These are phyloP conservation scores for Drosophila tani DNA, from an alignment of 1,140 invertebrate genomes.

Conservation along the genomic window DNA sequence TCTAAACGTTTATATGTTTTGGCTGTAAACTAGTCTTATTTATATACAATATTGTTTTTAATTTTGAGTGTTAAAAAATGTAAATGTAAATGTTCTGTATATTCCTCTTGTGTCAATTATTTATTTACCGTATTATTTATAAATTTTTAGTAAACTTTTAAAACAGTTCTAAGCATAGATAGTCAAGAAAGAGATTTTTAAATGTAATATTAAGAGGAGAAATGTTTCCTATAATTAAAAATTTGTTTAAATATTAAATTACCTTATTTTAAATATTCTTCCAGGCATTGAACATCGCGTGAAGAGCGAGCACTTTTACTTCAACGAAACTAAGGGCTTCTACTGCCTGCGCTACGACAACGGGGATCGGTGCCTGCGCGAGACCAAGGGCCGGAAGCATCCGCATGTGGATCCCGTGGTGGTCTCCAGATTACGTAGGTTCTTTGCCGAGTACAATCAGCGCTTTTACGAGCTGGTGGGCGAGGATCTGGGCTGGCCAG, in stretches of 20 bases:
- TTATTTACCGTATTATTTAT: too few relatives aligned
- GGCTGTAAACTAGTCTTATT: too few relatives aligned
- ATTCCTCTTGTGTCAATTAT: too few relatives aligned
- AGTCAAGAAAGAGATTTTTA: not conserved
- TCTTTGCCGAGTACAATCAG: slow-evolving; percentile 98
- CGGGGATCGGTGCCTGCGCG: slow-evolving; percentile 94
- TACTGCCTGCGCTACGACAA: slow-evolving; percentile 96
- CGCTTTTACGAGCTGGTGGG: slow-evolving; percentile 97
- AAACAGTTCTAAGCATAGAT: too few relatives aligned
- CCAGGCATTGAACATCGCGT: slow-evolving; percentile 87
- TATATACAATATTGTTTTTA: too few relatives aligned
- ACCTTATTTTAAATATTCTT: not conserved
- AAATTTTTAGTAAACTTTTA: too few relatives aligned
- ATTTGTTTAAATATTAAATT: too few relatives aligned
- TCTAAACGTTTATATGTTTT: too few relatives aligned
- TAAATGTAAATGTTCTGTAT: too few relatives aligned
- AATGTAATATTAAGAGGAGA: not conserved
- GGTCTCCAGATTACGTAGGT: slow-evolving; percentile 94
- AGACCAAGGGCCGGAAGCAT: slow-evolving; percentile 97
- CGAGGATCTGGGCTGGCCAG: slow-evolving; percentile 91
- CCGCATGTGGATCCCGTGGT: slow-evolving; percentile 93
- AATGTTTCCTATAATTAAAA: not conserved
- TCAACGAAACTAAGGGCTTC: slow-evolving; percentile 99
- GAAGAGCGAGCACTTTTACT: slow-evolving; percentile 96
- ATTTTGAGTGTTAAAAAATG: too few relatives aligned